A percentile compares a stretch with the other conserved stretches of the same genome.
Evolutionary conservation across 2,888 invertebrate genomes (phyloP).

Genomic region (Acrobasis suavella): DNA sequence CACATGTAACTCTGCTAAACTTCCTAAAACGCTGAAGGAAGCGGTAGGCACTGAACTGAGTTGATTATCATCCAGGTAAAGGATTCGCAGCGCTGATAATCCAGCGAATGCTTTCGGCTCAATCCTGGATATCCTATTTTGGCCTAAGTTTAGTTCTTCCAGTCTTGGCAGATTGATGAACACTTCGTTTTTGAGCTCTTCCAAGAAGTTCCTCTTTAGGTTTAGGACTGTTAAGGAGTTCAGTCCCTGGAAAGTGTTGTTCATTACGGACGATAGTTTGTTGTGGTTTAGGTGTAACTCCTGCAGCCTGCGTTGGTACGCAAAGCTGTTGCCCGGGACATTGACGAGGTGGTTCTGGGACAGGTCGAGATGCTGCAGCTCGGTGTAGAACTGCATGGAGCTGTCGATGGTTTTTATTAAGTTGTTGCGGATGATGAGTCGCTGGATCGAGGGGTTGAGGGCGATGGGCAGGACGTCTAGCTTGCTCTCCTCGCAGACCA

Average conservation of each 20-base stretch:
- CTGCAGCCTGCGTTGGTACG: slow-evolving; percentile 90
- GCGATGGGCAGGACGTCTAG: slow-evolving; percentile 95
- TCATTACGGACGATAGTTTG: slow-evolving; percentile 90
- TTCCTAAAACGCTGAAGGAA: slow-evolving; percentile 87
- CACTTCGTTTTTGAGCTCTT: slow-evolving; percentile 88
- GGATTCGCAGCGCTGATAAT: slow-evolving; percentile 87
- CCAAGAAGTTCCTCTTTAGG: slow-evolving; percentile 90
- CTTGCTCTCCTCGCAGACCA: slow-evolving; percentile 92
- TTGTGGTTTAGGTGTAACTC: slow-evolving; percentile 93
- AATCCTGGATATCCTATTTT: slow-evolving; percentile 91
- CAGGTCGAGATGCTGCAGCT: slow-evolving; percentile 91
- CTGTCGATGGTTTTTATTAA: slow-evolving; percentile 94
- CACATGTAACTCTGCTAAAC: slow-evolving; percentile 91
- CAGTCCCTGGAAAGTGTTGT: slow-evolving; percentile 90
- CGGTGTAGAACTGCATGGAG: slow-evolving; percentile 93
- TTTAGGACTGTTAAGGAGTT: slow-evolving; percentile 90
- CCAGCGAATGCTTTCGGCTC: slow-evolving; percentile 90
- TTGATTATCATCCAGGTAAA: slow-evolving; percentile 93
- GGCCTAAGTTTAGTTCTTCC: slow-evolving; percentile 92
- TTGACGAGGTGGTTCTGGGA: slow-evolving; percentile 92
- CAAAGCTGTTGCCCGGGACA: slow-evolving; percentile 90
- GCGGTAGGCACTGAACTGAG: slow-evolving; percentile 89
- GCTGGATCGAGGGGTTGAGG: slow-evolving; percentile 93
- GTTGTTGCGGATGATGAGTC: slow-evolving; percentile 92
- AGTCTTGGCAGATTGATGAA: slow-evolving; percentile 89